These are phyloP conservation scores for Tachypleus tridentatus DNA, from an alignment of 1,140 invertebrate species.

Conservation along the genomic window DNA sequence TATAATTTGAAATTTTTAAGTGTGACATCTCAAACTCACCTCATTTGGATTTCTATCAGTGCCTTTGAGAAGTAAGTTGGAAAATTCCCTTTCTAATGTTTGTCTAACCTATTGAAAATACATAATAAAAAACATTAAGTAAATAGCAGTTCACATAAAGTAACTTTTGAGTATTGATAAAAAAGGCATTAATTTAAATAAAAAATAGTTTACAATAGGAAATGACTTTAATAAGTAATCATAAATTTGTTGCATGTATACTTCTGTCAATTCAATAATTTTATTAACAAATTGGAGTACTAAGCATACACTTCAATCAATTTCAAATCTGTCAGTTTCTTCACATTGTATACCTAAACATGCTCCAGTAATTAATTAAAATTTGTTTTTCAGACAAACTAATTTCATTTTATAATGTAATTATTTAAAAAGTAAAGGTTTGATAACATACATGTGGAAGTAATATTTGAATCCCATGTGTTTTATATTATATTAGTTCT, in stretches of 20 bases:
- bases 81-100: conserved; percentile 79
- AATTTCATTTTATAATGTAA: too few relatives aligned
- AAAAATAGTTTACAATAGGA: background rate
- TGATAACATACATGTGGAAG: too few relatives aligned
- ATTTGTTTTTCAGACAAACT: too few relatives aligned
- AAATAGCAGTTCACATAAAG: background rate
- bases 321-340: too few relatives aligned
- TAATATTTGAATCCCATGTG: too few relatives aligned
- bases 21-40: conserved; percentile 12
- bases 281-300: background rate
- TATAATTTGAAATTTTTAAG: background rate
- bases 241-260: conserved; percentile 3
- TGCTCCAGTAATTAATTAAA: too few relatives aligned
- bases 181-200: background rate
- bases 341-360: too few relatives aligned
- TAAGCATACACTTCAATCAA: background rate
- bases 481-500: too few relatives aligned
- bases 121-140: conserved; percentile 1
- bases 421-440: too few relatives aligned
- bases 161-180: too few relatives aligned
- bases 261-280: conserved; percentile 2
- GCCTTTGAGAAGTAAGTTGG: conserved; percentile 66
- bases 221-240: conserved; percentile 6
- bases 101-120: conserved; percentile 49
- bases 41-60: conserved; percentile 53